phyloP scores from a whole-genome alignment of 2,113 vertebrate species.

The Cyanistes caeruleus region DNA sequence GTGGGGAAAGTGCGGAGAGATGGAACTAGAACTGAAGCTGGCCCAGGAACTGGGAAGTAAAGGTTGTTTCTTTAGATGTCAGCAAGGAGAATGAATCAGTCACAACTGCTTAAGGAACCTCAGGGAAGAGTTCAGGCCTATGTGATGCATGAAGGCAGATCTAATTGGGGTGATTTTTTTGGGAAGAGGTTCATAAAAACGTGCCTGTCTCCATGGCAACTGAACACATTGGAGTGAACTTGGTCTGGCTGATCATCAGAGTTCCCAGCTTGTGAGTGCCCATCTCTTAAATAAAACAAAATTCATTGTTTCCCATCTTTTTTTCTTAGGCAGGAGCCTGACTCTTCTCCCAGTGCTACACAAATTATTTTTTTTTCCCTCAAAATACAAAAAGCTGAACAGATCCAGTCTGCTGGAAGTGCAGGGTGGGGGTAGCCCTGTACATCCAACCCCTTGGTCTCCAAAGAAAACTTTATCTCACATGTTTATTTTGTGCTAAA shows the following conservation, averaged over 20 bases:
- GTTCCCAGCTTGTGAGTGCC: background rate
- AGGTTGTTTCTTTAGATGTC: conserved; percentile 24
- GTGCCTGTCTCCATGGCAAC: conserved; percentile 19
- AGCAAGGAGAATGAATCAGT: conserved; percentile 43
- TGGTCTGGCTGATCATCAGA: conserved; percentile 10
- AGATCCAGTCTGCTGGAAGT: background rate
- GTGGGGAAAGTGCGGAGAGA: background rate
- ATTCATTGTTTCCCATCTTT: background rate
- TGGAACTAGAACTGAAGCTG: background rate
- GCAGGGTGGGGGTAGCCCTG: background rate
- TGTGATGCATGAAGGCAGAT: conserved; percentile 20
- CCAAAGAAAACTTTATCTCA: background rate
- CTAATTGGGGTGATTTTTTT: conserved; percentile 41
- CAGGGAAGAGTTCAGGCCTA: background rate
- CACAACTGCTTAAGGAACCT: conserved; percentile 40
- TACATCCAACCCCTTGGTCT: background rate
- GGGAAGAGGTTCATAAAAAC: background rate
- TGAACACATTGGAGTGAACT: background rate
- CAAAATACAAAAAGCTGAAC: background rate
- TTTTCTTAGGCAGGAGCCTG: background rate
- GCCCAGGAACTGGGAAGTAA: background rate
- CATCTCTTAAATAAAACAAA: background rate
- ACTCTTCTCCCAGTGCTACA: background rate
- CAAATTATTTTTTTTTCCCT: background rate
- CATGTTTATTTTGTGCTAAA: accelerated